Evolutionary conservation across 2,797 vertebrate genomes (phyloP), one percentile per base, ranked within the genome.

Genomic region (Pteropus rufus): DNA sequence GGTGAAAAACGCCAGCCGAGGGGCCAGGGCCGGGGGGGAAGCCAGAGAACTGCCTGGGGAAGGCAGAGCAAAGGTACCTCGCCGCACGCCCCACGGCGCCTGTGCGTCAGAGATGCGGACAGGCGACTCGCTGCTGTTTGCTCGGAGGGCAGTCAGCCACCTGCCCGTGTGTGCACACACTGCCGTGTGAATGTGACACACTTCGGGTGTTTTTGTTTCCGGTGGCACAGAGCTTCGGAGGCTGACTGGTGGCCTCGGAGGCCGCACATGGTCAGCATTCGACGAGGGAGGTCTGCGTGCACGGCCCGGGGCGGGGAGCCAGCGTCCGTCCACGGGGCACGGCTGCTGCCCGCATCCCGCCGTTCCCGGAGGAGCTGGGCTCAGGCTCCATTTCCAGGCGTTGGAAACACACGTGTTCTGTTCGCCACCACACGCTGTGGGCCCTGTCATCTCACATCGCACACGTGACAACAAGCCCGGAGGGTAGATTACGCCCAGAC

Each of bases 21-120:
- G 11, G 12, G n/a, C 8, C 2, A 34, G 36, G 36, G 36, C 36
- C 36, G 36, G 36, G 36, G 21, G 0, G 0, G 46, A 34, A 67
- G 26, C 49, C 21, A 26, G 56, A 58, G 49, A 18, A 16, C 49
- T 18, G 10, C 16, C 3, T 18, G n/a, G 34, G 3, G 19, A 18
- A 24, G 64, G 52, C 1, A 3, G 14, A 9, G 8, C 7, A 2
- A 8, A 44, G 41, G 41, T 10, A 10, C 41, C 41, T 44, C 0
- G 41, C 41, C 8, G 41, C 41, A 10, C 5, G 41, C 41, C 41
- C 7, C 41, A 41, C 1, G 7, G 8, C 7, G 41, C 41, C 41
- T 44, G 41, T 10, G 5, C 4, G 10, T 41, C 52, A 21, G 19
- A 62, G 9, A 19, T 9, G 29, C 49, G 34, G 18, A 18, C 6